These are phyloP conservation scores for Oscheius sp. DNA, from an alignment of 1,140 invertebrate genomes.

Conservation along the genomic window DNA sequence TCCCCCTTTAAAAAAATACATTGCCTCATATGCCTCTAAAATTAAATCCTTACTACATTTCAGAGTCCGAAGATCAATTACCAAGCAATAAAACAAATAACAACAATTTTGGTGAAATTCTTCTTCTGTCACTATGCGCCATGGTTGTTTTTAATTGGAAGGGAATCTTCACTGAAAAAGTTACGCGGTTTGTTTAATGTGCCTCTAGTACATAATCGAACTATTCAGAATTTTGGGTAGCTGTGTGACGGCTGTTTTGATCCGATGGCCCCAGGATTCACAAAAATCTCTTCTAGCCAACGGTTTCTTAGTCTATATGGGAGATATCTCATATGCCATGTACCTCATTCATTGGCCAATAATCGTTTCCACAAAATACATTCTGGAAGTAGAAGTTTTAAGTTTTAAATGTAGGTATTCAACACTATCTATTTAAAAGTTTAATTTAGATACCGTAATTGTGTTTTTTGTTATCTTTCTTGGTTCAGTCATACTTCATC, in stretches of 20 bases:
- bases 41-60: too few relatives aligned
- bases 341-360: conserved; percentile 36
- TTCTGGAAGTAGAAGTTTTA: not conserved
- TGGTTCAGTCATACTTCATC: not conserved
- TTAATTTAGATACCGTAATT: not conserved
- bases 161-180: too few relatives aligned
- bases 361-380: conserved; percentile 4
- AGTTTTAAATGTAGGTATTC: not conserved
- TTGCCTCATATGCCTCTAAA: too few relatives aligned
- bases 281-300: not conserved
- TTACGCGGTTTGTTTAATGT: too few relatives aligned
- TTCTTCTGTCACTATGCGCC: too few relatives aligned
- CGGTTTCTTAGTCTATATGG: conserved; percentile 17
- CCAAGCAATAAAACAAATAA: too few relatives aligned
- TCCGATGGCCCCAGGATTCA: not conserved
- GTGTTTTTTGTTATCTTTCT: not conserved
- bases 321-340: conserved; percentile 33
- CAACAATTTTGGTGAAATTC: too few relatives aligned
- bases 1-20: too few relatives aligned
- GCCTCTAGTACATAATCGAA: not conserved
- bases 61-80: too few relatives aligned
- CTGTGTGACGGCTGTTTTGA: conserved; percentile 2
- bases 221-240: conserved; percentile 10
- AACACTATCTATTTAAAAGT: not conserved
- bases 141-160: too few relatives aligned